phyloP scores from a whole-genome alignment of 2,888 invertebrate species.

The Nymphalis urticae region DNA sequence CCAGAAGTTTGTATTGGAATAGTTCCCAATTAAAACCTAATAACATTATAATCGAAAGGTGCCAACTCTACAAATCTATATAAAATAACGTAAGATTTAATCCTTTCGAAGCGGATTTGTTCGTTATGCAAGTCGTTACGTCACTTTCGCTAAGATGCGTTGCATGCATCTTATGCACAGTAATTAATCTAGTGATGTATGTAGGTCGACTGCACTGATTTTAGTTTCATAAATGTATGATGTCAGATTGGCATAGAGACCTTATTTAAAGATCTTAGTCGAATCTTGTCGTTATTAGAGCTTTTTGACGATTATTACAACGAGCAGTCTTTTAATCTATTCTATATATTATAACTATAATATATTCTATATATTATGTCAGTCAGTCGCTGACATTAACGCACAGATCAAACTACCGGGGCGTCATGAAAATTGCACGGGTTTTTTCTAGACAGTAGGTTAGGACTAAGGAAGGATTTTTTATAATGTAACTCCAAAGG shows the following conservation, averaged over 20 bases:
- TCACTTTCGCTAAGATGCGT: constrained; percentile 24
- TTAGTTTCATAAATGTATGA: background rate
- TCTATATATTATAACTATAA: too few relatives aligned
- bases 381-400: too few relatives aligned
- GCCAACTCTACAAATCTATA: too few relatives aligned
- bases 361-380: too few relatives aligned
- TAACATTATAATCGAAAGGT: constrained; percentile 4
- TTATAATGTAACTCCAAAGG: too few relatives aligned
- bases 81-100: constrained; percentile 19
- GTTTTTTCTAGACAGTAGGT: too few relatives aligned
- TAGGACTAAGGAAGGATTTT: too few relatives aligned
- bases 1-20: too few relatives aligned
- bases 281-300: background rate
- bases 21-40: background rate
- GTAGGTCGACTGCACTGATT: constrained; percentile 23
- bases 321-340: too few relatives aligned
- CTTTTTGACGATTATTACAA: background rate
- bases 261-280: background rate
- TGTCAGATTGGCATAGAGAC: background rate
- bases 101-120: constrained; percentile 17
- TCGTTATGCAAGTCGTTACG: constrained; percentile 31
- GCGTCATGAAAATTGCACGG: too few relatives aligned
- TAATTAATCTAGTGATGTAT: constrained; percentile 26
- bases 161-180: constrained; percentile 27
- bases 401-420: too few relatives aligned